These are phyloP conservation scores for Leuctra nigra DNA, from an alignment of 2,888 invertebrate genomes.

Conservation along the genomic window DNA sequence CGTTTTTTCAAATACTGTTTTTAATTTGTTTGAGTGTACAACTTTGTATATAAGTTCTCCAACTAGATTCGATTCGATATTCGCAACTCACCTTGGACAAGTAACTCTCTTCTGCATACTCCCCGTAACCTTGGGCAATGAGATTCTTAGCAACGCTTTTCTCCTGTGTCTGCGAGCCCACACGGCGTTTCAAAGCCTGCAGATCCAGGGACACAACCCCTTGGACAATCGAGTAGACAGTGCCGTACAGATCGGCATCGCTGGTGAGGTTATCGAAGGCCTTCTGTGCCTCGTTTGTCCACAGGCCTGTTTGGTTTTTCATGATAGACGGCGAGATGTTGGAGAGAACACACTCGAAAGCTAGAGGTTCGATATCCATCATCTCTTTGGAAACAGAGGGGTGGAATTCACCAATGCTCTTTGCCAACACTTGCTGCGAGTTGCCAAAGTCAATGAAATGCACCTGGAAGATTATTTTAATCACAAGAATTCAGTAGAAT, in stretches of 20 bases:
- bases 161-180: constrained; percentile 34
- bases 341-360: constrained; percentile 64
- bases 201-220: constrained; percentile 64
- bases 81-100: constrained; percentile 56
- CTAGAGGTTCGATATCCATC: constrained; percentile 49
- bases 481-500: too few species aligned
- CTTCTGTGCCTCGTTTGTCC: constrained; percentile 50
- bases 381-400: constrained; percentile 29
- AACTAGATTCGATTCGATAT: too few species aligned
- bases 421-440: constrained; percentile 42
- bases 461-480: constrained; percentile 55
- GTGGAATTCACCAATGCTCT: constrained; percentile 44
- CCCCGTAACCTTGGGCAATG: constrained; percentile 55
- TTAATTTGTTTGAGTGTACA: too few species aligned
- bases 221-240: constrained; percentile 73
- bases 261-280: constrained; percentile 40
- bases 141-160: constrained; percentile 57
- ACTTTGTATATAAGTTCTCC: too few species aligned
- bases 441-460: constrained; percentile 77
- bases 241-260: constrained; percentile 39
- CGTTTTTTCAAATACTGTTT: too few species aligned
- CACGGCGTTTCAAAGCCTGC: constrained; percentile 32
- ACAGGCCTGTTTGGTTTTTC: constrained; percentile 51
- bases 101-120: constrained; percentile 65
- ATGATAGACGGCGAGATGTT: constrained; percentile 61